These are phyloP conservation scores for Calidris pugnax DNA, from an alignment of 2,113 vertebrate genomes.

Conservation along the genomic window DNA sequence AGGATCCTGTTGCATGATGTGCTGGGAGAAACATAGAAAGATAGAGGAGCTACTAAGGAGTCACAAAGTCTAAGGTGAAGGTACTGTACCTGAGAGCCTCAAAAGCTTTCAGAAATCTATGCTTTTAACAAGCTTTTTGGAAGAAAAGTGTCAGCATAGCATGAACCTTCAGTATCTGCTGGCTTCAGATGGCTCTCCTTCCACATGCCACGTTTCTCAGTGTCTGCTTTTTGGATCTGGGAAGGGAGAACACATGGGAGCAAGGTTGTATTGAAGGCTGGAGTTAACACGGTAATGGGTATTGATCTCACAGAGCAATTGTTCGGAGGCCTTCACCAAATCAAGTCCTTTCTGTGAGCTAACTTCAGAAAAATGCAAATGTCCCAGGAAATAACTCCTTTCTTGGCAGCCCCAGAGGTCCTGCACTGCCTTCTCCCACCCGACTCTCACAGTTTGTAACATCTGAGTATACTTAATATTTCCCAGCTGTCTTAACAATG, in stretches of 20 bases:
- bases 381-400: not conserved
- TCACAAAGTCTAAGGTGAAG: not conserved
- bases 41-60: not conserved
- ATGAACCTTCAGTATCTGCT: not conserved
- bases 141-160: not conserved
- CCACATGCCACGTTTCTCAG: not conserved
- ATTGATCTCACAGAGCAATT: not conserved
- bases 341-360: not conserved
- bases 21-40: not conserved
- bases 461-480: not conserved
- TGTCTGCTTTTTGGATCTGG: not conserved
- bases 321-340: not conserved
- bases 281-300: not conserved
- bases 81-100: not conserved
- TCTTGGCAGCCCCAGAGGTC: not conserved
- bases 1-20: not conserved
- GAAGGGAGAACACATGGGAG: not conserved
- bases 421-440: not conserved
- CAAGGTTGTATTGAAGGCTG: not conserved
- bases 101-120: not conserved
- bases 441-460: not conserved
- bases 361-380: not conserved
- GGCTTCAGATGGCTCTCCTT: not conserved
- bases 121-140: not conserved
- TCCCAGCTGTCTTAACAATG: not conserved